Evolutionary conservation across 1,140 invertebrate species (phyloP).

Genomic region (Heterodera carotae): DNA sequence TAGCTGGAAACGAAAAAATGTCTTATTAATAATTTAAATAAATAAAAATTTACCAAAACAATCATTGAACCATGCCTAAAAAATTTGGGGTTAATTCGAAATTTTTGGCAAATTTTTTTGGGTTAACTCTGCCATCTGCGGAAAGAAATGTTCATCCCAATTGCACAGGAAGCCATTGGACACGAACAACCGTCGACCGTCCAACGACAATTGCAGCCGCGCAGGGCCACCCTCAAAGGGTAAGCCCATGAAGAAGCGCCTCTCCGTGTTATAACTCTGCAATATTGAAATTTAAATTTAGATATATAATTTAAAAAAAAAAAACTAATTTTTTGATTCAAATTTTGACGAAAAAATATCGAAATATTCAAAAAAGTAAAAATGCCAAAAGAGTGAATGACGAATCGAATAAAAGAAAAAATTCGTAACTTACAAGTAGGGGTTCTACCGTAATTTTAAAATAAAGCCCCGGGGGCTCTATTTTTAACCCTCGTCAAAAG

Average conservation of each 20-base stretch:
- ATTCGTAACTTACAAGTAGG: too few species aligned
- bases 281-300: too few species aligned
- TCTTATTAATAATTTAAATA: not conserved
- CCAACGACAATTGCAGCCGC: conserved; percentile 91
- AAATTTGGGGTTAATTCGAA: not conserved
- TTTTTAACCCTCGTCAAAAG: too few species aligned
- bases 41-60: conserved; percentile 20
- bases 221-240: conserved; percentile 80
- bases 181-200: conserved; percentile 88
- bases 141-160: conserved; percentile 92
- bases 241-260: conserved; percentile 16
- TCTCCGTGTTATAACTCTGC: conserved; percentile 31
- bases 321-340: too few species aligned
- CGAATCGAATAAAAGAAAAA: too few species aligned
- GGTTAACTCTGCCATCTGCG: conserved; percentile 61
- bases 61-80: conserved; percentile 42
- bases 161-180: conserved; percentile 83
- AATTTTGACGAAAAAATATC: too few species aligned
- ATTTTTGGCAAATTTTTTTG: conserved; percentile 1
- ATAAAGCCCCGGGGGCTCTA: too few species aligned
- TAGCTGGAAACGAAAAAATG: not conserved
- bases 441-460: too few species aligned
- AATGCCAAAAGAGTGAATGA: too few species aligned
- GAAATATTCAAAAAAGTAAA: too few species aligned
- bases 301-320: too few species aligned